These are phyloP conservation scores for Spilarctia lutea DNA, from an alignment of 2,888 invertebrate species.

Conservation along the genomic window DNA sequence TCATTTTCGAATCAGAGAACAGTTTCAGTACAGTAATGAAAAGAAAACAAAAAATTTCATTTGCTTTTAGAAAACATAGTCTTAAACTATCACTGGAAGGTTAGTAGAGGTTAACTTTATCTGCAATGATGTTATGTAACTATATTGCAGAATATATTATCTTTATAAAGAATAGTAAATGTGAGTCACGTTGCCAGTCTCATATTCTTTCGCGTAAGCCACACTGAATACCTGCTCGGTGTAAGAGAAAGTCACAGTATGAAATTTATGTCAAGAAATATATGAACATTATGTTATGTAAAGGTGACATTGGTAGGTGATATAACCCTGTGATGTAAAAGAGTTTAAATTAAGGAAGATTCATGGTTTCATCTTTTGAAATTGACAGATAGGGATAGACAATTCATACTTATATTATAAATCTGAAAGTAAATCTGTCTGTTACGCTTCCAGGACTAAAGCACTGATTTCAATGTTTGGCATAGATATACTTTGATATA, in stretches of 20 bases:
- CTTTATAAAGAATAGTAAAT: neutral
- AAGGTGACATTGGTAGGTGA: neutral
- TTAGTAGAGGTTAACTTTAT: neutral
- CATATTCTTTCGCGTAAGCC: neutral
- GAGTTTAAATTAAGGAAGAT: no score
- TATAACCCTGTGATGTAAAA: neutral
- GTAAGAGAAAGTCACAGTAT: neutral
- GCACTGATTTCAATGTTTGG: no score
- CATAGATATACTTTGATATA: no score
- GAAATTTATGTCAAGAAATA: neutral
- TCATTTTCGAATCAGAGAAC: conserved; percentile 12
- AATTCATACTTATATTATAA: no score
- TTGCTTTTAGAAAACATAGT: neutral
- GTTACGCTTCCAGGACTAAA: no score
- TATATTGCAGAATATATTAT: neutral
- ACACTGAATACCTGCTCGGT: neutral
- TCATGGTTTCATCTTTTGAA: neutral
- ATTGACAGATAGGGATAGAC: neutral
- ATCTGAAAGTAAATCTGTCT: no score
- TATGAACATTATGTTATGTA: neutral
- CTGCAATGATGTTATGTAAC: neutral
- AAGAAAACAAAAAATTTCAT: conserved; percentile 3
- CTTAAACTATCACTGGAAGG: neutral
- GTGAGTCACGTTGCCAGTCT: neutral
- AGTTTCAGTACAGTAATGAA: conserved; percentile 15